A percentile compares a stretch with the other conserved stretches of the same genome.
Evolutionary conservation across 2,797 vertebrate species (phyloP).

Genomic region (Poecilia picta): DNA sequence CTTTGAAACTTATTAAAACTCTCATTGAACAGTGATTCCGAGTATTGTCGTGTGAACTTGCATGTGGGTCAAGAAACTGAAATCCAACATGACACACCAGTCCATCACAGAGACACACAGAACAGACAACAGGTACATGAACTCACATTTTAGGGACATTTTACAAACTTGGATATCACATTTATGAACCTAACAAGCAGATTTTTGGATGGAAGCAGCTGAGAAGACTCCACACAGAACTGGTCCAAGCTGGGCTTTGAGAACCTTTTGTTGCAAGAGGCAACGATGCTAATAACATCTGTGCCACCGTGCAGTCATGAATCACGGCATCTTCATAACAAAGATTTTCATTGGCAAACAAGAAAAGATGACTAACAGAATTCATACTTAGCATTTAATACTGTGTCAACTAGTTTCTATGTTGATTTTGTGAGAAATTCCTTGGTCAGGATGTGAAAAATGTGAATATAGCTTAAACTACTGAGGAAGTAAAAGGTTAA

Average conservation of each 20-base stretch:
- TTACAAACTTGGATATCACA: neutral
- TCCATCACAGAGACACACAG: neutral
- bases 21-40: no score
- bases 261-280: neutral
- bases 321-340: neutral
- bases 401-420: neutral
- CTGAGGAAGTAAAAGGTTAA: neutral
- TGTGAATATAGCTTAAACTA: neutral
- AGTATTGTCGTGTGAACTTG: no score
- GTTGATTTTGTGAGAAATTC: neutral
- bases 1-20: no score
- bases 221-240: neutral
- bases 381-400: neutral
- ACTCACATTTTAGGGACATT: neutral
- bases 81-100: no score
- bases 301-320: neutral
- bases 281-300: neutral
- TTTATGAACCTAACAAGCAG: neutral
- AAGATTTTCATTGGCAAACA: neutral
- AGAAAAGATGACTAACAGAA: neutral
- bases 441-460: neutral
- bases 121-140: neutral
- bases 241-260: neutral
- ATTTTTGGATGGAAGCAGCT: neutral
- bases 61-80: no score